Evolutionary conservation across 2,113 vertebrate genomes (phyloP).

Genomic region (Python bivittatus): DNA sequence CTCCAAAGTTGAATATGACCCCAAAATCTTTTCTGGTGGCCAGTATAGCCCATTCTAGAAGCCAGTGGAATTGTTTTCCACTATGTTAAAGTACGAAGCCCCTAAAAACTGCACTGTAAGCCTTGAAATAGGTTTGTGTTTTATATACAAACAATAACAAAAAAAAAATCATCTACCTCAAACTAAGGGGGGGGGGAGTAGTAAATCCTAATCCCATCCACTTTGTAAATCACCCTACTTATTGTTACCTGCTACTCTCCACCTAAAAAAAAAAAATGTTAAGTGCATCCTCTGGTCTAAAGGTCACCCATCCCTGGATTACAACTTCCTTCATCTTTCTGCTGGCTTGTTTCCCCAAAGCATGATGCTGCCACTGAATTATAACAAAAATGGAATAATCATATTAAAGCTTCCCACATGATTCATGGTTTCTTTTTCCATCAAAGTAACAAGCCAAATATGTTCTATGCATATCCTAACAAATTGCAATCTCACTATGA

Average conservation of each 20-base stretch:
- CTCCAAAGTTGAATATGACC: not conserved
- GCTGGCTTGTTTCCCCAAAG: not conserved
- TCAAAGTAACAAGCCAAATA: not conserved
- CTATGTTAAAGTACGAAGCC: not conserved
- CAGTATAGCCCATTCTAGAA: not conserved
- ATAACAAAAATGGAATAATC: not conserved
- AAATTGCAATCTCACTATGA: not conserved
- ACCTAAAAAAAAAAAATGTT: not conserved
- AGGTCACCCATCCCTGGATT: not conserved
- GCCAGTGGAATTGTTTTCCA: not conserved
- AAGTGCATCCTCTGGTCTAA: not conserved
- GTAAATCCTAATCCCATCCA: not conserved
- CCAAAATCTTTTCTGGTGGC: not conserved
- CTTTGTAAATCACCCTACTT: not conserved
- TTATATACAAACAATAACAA: not conserved
- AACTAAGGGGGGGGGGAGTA: not conserved
- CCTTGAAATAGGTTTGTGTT: not conserved
- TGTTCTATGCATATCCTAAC: not conserved
- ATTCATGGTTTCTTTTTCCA: not conserved
- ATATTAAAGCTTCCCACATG: not conserved
- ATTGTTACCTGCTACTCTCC: not conserved
- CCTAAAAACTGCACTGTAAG: not conserved
- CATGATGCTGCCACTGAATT: not conserved
- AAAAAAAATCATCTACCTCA: not conserved
- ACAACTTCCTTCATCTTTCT: not conserved